Evolutionary conservation across 2,797 vertebrate genomes (phyloP).

Genomic region (Melanotaenia parkinsoni): DNA sequence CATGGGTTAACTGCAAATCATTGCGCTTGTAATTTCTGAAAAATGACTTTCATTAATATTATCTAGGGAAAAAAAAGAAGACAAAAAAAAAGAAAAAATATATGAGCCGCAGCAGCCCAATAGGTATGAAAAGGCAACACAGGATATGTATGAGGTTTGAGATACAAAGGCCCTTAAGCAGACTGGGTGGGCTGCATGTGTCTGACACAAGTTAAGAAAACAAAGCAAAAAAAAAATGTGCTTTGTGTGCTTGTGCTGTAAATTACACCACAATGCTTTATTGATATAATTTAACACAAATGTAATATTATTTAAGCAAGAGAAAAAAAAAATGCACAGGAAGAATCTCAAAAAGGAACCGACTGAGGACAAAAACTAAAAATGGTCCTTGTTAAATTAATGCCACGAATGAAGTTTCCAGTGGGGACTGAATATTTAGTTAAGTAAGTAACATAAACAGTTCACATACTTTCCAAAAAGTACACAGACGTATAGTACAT

Average conservation of each 20-base stretch:
- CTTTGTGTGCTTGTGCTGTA: constrained; percentile 32
- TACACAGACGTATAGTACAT: constrained; percentile 66
- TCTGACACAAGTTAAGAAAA: constrained; percentile 73
- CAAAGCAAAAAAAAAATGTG: constrained; percentile 48
- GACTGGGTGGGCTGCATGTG: constrained; percentile 77
- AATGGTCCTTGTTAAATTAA: constrained; percentile 17
- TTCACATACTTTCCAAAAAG: constrained; percentile 53
- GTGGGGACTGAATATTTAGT: constrained; percentile 24
- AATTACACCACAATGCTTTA: constrained; percentile 26
- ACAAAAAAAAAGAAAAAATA: constrained; percentile 47
- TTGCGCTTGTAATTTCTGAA: constrained; percentile 78
- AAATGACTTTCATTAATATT: constrained; percentile 76
- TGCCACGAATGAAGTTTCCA: constrained; percentile 32
- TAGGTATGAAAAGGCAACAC: constrained; percentile 78
- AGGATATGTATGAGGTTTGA: constrained; percentile 76
- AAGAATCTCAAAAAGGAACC: constrained; percentile 22
- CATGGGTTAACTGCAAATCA: constrained; percentile 85
- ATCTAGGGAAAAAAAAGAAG: constrained; percentile 38
- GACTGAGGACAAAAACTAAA: constrained; percentile 1
- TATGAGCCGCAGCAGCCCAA: constrained; percentile 63
- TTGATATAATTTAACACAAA: constrained; percentile 36
- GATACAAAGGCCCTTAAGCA: constrained; percentile 75
- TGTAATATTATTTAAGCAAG: constrained; percentile 3
- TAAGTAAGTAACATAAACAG: constrained; percentile 38
- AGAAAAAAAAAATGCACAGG: background rate